These are phyloP conservation scores for Drosophila erecta DNA, from an alignment of 1,140 invertebrate genomes.

Conservation along the genomic window DNA sequence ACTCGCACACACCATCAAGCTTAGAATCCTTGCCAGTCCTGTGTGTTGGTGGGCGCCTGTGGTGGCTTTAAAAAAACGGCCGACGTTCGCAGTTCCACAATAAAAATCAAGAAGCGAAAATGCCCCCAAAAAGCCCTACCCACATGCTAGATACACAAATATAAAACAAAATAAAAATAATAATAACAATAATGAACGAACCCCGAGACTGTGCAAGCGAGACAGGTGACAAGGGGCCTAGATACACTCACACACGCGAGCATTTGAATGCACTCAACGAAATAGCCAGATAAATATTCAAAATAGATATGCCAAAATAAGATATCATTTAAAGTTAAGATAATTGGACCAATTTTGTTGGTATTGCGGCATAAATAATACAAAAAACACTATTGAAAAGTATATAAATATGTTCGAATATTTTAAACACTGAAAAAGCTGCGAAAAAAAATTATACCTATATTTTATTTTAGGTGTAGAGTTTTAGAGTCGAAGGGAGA, in stretches of 20 bases:
- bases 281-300: neutral
- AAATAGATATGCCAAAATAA: too few species aligned
- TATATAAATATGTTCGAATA: too few species aligned
- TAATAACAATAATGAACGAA: slow-evolving; percentile 75
- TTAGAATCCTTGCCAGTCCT: slow-evolving; percentile 52
- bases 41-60: slow-evolving; percentile 20
- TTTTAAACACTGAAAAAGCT: too few species aligned
- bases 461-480: slow-evolving; percentile 7
- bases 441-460: too few species aligned
- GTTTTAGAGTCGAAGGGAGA: neutral
- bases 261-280: slow-evolving; percentile 49
- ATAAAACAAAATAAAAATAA: slow-evolving; percentile 81
- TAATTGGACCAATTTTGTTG: too few species aligned
- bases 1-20: slow-evolving; percentile 31
- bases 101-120: slow-evolving; percentile 78
- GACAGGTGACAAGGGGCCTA: slow-evolving; percentile 72
- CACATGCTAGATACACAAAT: slow-evolving; percentile 41
- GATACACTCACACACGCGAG: slow-evolving; percentile 42
- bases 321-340: neutral
- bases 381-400: too few species aligned
- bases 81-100: slow-evolving; percentile 80
- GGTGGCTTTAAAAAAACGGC: slow-evolving; percentile 76
- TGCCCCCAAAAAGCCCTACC: slow-evolving; percentile 48
- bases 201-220: slow-evolving; percentile 56
- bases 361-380: too few species aligned